Evolutionary conservation across 2,797 vertebrate genomes (phyloP), one percentile per base, ranked within the genome.

Genomic region (Sciurus vulgaris): DNA sequence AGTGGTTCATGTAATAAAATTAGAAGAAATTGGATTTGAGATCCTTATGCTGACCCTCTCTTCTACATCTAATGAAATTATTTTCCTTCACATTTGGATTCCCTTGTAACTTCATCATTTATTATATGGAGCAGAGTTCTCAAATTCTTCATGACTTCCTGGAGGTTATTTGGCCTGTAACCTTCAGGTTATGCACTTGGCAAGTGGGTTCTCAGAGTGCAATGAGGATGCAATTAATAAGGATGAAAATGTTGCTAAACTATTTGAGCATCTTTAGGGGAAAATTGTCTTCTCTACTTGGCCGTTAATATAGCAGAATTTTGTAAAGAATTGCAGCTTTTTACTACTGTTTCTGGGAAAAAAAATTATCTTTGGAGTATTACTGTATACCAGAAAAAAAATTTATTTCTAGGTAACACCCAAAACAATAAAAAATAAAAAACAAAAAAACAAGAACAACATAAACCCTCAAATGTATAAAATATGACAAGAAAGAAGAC

Each of bases 81-180:
- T 88, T 96, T 95, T 76, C 49, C 41, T 94, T 92, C 65, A 67
- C 28, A 88, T 90, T 97, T 94, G 47, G 13, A 88, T 83, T 92
- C 33, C n/a, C 30, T 74, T 73, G n/a, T 69, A 92, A 96, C 41
- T 41, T 88, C 85, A 87, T 72, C 47, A 94, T 83, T 63, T 94
- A 69, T 61, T 95, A 38, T 13, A 61, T 30, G 7, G 65, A 72
- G n/a, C 44, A 86, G 74, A 82, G 76, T 78, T 88, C 89, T 89
- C 85, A 1, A 86, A 10, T 47, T 92, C 69, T 83, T 79, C 30
- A 51, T 70, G 69, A 88, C n/a, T 72, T 94, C 5, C 54, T 22
- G 7, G 2, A 76, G 54, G 73, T 74, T 69, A 63, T n/a, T 24
- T 85, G 30, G 7, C 38, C 70, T 95, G 30, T 86, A 54, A 35